Percentiles rank a stretch among this genome's conserved stretches.
phyloP scores from a whole-genome alignment of 2,888 invertebrate species.

The Trachelus tabidus region DNA sequence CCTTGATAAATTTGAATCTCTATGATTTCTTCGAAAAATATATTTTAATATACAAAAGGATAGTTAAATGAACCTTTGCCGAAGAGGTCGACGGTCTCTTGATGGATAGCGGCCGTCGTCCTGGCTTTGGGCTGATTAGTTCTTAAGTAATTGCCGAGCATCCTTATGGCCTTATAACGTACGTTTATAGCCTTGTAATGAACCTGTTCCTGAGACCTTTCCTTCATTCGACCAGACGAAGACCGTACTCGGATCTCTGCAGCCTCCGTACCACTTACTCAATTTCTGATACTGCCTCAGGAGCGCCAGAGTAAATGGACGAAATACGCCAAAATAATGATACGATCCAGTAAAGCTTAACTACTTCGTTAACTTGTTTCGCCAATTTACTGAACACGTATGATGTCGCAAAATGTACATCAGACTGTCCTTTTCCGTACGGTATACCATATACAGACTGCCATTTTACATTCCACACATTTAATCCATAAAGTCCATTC shows the following conservation, averaged over 20 bases:
- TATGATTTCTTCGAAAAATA: not conserved
- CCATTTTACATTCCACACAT: too few species aligned
- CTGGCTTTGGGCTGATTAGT: conserved; percentile 57
- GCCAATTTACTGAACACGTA: not conserved
- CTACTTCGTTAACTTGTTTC: not conserved
- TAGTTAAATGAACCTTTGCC: conserved; percentile 20
- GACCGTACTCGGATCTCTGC: not conserved
- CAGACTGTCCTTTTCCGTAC: not conserved
- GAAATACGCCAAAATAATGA: not conserved
- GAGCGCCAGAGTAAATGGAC: not conserved
- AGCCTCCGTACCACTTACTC: not conserved
- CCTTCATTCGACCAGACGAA: conserved; percentile 23
- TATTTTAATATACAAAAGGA: not conserved
- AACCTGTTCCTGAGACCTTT: conserved; percentile 55
- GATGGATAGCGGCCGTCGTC: conserved; percentile 34
- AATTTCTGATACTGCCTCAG: not conserved
- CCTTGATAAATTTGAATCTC: not conserved
- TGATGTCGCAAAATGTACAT: not conserved
- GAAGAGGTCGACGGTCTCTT: conserved; percentile 31
- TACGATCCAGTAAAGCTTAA: not conserved
- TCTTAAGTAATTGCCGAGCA: conserved; percentile 58
- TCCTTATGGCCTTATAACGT: conserved; percentile 56
- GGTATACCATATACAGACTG: not conserved
- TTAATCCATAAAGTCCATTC: not conserved
- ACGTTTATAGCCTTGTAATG: conserved; percentile 60